Base-by-base conservation (phyloP, 2,888 invertebrate genomes). In the Epistrophe grossulariae region DNA sequence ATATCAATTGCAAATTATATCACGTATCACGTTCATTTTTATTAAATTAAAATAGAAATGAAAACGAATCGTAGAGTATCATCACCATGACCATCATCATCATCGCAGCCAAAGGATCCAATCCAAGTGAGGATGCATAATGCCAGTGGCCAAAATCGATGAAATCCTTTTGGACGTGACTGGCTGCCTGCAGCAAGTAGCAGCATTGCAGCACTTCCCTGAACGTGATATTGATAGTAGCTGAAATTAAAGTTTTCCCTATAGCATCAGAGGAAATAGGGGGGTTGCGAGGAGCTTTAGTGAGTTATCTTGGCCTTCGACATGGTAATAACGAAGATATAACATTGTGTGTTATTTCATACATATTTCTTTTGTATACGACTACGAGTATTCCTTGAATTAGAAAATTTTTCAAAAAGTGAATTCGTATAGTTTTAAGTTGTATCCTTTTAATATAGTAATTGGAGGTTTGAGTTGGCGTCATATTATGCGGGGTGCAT, bases 21-120 rank as follows among this genome's bases (percentile, higher is more conserved):
- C 83, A 84, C 83, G 83, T 79, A 62, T 79, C 83, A 83, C 83
- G 83, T 79, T 79, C 64, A 45, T 48, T 38, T 74, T 64, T 71
- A 84, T 84, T 74, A 70, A 84, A 84, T 79, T 48, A 59, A 79
- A 84, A 73, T 70, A 43, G 50, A 59, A 66, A 72, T 66, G 71
- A 64, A 38, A 79, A 74, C 11, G 57, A 50, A 79, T 38, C 40
- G 73, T 48, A 48, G 50, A 31, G 31, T 68, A 48, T 66, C 70
- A 62, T 62, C 62, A 40, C 19, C 13, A 74, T 55, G 38, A 64
- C 19, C 40, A 71, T 55, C 17, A 31, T 3, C 40, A 71, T 55
- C 17, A 31, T 3, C 35, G 35, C 48, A 55, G 43, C 43, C 50
- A 59, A 72, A 55, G 55, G 73, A 73, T 48, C 45, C 55, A 31